A percentile compares a stretch with the other conserved stretches of the same genome.
phyloP scores from a whole-genome alignment of 2,113 vertebrate species.

The Lepidothrix coronata region DNA sequence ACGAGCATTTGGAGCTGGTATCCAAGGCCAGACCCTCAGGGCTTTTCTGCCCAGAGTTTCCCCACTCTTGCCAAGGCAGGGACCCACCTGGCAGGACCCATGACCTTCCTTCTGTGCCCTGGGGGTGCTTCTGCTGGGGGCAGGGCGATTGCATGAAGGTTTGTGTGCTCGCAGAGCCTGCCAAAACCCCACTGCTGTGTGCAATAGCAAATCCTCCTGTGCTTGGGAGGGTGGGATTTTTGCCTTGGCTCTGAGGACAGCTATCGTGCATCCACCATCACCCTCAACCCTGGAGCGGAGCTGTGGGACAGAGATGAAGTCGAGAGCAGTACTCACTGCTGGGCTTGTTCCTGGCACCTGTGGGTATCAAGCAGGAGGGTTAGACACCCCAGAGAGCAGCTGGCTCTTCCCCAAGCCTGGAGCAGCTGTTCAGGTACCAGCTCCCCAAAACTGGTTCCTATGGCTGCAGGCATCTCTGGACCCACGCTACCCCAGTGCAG shows the following conservation, averaged over 20 bases:
- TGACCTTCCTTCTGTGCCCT: not conserved
- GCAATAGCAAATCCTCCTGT: not conserved
- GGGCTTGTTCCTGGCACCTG: not conserved
- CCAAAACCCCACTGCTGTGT: not conserved
- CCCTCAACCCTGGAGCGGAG: not conserved
- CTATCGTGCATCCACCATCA: accelerated
- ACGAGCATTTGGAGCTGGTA: accelerated
- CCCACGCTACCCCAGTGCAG: not conserved
- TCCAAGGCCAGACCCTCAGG: not conserved
- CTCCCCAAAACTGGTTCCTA: not conserved
- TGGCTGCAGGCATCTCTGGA: not conserved
- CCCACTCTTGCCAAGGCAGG: not conserved
- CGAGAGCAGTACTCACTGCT: not conserved
- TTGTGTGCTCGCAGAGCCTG: accelerated
- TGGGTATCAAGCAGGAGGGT: not conserved
- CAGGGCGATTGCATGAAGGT: not conserved
- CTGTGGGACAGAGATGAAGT: not conserved
- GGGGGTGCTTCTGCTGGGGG: not conserved
- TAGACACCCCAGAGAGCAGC: not conserved
- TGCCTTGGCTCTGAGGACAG: not conserved
- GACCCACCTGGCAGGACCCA: not conserved
- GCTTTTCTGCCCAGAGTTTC: not conserved
- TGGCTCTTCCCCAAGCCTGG: not conserved
- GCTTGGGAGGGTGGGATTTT: not conserved
- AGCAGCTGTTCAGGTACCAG: not conserved